Conservation (phyloP, 1,140 invertebrate genomes). For the Aphaenogaster floridana region DNA sequence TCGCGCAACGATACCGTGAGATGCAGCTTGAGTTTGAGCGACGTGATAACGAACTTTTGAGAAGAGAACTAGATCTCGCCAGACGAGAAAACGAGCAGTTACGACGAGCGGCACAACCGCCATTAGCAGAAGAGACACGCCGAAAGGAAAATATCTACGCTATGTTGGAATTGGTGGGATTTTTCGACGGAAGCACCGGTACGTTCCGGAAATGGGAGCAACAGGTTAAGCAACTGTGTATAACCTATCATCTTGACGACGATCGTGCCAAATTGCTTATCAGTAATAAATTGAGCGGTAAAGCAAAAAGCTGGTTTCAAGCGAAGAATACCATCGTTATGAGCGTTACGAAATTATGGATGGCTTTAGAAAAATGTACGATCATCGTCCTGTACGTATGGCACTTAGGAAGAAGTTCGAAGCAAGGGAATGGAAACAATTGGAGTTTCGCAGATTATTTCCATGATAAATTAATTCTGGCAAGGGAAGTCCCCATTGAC, state of each 20-base stretch:
- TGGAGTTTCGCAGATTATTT: background rate
- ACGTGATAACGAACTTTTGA: background rate
- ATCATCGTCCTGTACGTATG: background rate
- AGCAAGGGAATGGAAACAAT: background rate
- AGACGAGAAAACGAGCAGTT: background rate
- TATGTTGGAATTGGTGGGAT: background rate
- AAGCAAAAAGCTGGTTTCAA: background rate
- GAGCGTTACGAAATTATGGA: background rate
- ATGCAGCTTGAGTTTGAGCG: background rate
- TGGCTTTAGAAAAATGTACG: background rate
- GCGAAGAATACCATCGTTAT: background rate
- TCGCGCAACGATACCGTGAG: background rate
- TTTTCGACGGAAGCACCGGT: background rate
- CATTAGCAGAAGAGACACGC: rapidly evolving
- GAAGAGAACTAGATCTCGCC: background rate
- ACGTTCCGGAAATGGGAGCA: slow-evolving; percentile 1
- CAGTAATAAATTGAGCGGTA: background rate
- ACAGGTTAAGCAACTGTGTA: background rate
- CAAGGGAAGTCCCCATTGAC: background rate
- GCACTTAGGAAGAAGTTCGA: background rate
- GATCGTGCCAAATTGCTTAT: background rate
- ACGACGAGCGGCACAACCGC: background rate
- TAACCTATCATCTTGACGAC: background rate
- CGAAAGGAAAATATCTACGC: background rate
- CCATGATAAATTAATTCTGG: background rate